Base-by-base conservation (phyloP, 92 coral and sea anemone species). In the Actinostola sp. region DNA sequence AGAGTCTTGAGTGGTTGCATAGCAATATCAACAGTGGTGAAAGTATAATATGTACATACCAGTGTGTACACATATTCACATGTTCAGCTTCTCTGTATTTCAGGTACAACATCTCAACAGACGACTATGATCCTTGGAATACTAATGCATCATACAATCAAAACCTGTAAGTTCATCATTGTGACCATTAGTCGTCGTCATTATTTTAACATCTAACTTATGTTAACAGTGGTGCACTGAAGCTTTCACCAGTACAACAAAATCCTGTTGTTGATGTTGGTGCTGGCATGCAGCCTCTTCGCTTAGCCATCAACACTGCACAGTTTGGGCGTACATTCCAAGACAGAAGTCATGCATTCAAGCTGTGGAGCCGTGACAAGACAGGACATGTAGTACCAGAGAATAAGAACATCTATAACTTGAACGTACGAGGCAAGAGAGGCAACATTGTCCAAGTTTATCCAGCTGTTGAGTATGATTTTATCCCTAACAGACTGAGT, bases 391-490 rank as follows among this genome's bases (percentile, higher is more conserved):
- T 17, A 3, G 85, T 88, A 23, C 83, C 95, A 7, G 72, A 85
- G 25, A 67, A 85, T 67, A 71, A 76, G 45, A 64, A 80, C 71
- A 88, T 94, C 51, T 72, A 79, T 21, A 94, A 94, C 76, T 36
- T 94, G 76, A 94, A 94, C 58, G 92, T 94, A 32, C 97, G 97
- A 8, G 98, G 98, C 55, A 94, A 94, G 80, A 78, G 97, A 66
- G 97, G 98, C 15, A 94, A 92, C 77, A 92, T 94, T 30, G 98
- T 94, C 15, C 98, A 94, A 79, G 74, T 75, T 8, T 86, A 82
- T 63, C 98, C 98, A 14, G 98, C 98, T 13, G 98, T 94, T 1
- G 98, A 94, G 61, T 94, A 94, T 70, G 98, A 94, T 73, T 94
- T 94, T 66, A 83, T 93, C 41, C 98, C 98, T 6, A 80, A 67